Evolutionary conservation across 2,113 vertebrate species (phyloP).

Genomic region (Grantiella picta): DNA sequence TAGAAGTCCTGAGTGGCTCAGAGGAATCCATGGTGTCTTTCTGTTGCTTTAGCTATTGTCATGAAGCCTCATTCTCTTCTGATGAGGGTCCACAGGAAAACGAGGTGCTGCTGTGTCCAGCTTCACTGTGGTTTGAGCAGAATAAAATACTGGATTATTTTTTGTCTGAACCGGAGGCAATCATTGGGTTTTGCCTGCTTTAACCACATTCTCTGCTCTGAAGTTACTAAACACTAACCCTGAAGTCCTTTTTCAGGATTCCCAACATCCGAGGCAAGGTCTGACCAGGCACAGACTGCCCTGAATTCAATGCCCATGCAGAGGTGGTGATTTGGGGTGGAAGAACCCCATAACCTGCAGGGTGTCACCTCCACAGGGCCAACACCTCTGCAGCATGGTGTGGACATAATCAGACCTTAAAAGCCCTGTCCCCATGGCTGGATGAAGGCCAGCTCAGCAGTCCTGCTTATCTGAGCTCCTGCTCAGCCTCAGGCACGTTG

Average conservation of each 20-base stretch:
- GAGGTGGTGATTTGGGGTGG: background rate
- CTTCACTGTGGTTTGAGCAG: background rate
- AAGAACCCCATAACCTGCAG: background rate
- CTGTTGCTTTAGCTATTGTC: background rate
- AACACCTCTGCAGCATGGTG: background rate
- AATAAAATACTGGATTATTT: background rate
- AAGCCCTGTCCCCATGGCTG: background rate
- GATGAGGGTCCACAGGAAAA: background rate
- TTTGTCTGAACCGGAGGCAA: background rate
- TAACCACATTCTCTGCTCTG: background rate
- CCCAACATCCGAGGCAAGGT: background rate
- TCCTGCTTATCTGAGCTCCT: background rate
- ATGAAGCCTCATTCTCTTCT: background rate
- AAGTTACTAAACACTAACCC: background rate
- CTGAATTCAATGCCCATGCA: rapidly evolving
- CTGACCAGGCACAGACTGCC: background rate
- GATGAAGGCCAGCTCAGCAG: background rate
- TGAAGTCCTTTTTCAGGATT: background rate
- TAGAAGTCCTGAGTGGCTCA: background rate
- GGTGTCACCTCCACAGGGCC: background rate
- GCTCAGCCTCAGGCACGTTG: background rate
- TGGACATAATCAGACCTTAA: background rate
- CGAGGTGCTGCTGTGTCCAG: background rate
- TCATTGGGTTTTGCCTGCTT: background rate
- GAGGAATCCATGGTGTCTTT: background rate